Evolutionary conservation across 2,113 vertebrate species (phyloP).

Genomic region (Pelvicachromis taeniatus): DNA sequence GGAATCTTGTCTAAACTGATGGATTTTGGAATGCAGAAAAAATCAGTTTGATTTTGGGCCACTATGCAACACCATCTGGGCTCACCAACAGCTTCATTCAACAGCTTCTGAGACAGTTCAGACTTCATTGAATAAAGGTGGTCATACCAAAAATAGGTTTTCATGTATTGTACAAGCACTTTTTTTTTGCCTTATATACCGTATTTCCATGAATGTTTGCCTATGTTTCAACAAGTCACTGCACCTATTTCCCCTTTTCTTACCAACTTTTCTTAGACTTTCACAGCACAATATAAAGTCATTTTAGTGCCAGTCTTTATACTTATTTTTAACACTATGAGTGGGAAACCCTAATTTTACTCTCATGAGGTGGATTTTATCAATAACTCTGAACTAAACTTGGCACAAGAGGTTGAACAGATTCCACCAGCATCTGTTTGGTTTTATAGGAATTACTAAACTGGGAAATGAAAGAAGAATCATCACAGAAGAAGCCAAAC

Average conservation of each 20-base stretch:
- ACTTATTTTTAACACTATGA: neutral
- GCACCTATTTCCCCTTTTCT: neutral
- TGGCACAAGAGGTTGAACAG: slow-evolving; percentile 1
- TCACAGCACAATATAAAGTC: neutral
- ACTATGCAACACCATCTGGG: neutral
- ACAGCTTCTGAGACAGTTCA: neutral
- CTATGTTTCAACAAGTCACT: neutral
- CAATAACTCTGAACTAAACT: neutral
- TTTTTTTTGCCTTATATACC: neutral
- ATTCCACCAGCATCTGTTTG: slow-evolving; percentile 29
- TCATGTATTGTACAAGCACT: neutral
- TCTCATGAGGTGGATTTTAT: neutral
- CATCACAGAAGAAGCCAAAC: neutral
- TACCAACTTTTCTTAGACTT: too few relatives aligned
- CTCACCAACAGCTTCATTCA: neutral
- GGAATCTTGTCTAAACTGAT: neutral
- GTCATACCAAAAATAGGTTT: neutral
- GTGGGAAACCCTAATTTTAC: neutral
- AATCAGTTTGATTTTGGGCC: too few relatives aligned
- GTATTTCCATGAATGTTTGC: neutral
- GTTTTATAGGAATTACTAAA: neutral
- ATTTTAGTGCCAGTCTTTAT: neutral
- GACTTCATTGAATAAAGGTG: neutral
- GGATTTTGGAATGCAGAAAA: neutral
- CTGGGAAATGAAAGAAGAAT: neutral